Evolutionary conservation across 2,888 invertebrate species (phyloP), one percentile per base, ranked within the genome.

Genomic region (Parnassius mnemosyne): DNA sequence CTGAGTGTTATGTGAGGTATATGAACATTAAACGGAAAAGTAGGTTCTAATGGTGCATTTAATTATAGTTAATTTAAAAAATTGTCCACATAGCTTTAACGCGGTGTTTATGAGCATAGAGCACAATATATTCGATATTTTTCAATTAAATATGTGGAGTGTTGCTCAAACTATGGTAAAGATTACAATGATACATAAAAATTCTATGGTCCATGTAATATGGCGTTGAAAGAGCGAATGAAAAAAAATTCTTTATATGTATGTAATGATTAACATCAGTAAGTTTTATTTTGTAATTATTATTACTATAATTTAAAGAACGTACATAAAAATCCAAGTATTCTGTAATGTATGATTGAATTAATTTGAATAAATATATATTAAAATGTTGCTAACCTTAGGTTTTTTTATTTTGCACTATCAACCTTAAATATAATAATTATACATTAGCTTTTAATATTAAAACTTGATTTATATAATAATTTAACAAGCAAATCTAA

Each of bases 281-380:
- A 88, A 87, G 87, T 83, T 81, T 89, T 87, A 89, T 88, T 89
- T 91, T 90, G 86, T 90, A 90, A 89, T 89, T 87, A 89, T 82
- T 83, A 85, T 87, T 34, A 34, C 34, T 82, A 85, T 89, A 85
- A 89, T 89, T 91, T 89, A 87, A 89, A 87, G 78, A 89, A 87
- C 83, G 75, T 89, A 89, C 85, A 86, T 85, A 81, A 85, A 85
- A 85, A 83, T 85, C 80, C 83, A 88, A 87, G 85, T 86, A 88
- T 88, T 87, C 86, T 84, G 84, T 88, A 87, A 86, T 87, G 89
- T 89, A 91, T 87, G 85, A 89, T 88, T 89, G 82, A 88, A 88
- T 92, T 92, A 82, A 91, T 92, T 92, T 92, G 84, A 92, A 90
- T 91, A 92, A 91, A 90, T 91, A 92, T 92, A 92, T 92, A 92